Conservation (phyloP, 92 coral and sea anemone species). For the Palythoa grandis region DNA sequence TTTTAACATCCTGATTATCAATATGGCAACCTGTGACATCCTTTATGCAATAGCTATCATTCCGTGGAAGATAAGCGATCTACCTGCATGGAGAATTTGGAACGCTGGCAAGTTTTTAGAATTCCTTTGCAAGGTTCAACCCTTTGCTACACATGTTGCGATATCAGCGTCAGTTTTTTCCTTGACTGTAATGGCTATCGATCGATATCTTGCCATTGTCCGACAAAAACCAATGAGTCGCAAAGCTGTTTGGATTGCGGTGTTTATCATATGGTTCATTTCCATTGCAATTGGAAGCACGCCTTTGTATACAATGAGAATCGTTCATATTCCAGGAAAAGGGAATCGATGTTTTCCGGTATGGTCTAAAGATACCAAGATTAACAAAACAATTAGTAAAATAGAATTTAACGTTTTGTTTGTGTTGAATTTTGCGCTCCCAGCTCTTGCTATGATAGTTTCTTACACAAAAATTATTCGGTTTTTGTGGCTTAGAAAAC, state of each 20-base stretch:
- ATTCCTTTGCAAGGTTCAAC: slow-evolving; percentile 22
- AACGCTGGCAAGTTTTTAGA: neutral
- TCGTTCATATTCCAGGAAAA: neutral
- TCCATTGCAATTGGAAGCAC: slow-evolving; percentile 20
- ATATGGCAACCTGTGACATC: slow-evolving; percentile 43
- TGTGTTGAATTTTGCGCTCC: neutral
- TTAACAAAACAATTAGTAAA: neutral
- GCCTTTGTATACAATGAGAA: slow-evolving; percentile 5
- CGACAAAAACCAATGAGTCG: slow-evolving; percentile 27
- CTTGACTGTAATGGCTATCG: slow-evolving; percentile 38
- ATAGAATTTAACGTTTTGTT: neutral
- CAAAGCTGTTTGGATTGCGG: neutral
- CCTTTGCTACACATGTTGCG: slow-evolving; percentile 36
- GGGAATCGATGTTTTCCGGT: neutral
- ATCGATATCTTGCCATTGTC: slow-evolving; percentile 48
- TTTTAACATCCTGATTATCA: slow-evolving; percentile 42
- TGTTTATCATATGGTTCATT: slow-evolving; percentile 32
- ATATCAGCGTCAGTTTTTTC: slow-evolving; percentile 37
- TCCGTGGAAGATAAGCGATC: neutral
- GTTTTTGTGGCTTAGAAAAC: slow-evolving; percentile 14
- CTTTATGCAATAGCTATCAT: slow-evolving; percentile 33
- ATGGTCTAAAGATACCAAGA: neutral
- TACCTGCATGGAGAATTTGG: neutral
- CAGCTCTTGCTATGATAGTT: neutral
- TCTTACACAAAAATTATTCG: slow-evolving; percentile 18